These are phyloP conservation scores for Nestor notabilis DNA, from an alignment of 2,113 vertebrate species.

Conservation along the genomic window DNA sequence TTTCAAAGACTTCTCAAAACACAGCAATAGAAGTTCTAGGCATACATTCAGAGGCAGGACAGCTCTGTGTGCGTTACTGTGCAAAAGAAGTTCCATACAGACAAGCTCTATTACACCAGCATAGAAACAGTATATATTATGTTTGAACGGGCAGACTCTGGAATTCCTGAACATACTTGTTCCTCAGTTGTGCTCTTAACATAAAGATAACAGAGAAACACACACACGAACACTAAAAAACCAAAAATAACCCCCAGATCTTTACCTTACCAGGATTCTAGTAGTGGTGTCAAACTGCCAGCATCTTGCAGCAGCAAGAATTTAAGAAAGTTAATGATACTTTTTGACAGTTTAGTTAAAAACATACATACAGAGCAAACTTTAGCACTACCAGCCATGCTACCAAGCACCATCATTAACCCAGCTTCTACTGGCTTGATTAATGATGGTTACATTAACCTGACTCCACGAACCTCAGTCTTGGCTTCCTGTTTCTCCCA, in stretches of 20 bases:
- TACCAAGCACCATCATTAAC: not conserved
- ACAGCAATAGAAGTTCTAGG: not conserved
- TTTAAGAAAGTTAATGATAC: conserved; percentile 12
- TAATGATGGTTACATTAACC: not conserved
- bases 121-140: not conserved
- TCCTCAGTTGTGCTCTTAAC: not conserved
- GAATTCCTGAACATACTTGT: not conserved
- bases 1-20: not conserved
- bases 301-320: conserved; percentile 1
- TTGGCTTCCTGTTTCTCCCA: not conserved
- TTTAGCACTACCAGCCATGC: not conserved
- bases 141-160: not conserved
- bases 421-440: not conserved
- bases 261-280: conserved; percentile 32
- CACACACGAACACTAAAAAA: not conserved
- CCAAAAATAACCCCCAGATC: not conserved
- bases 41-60: not conserved
- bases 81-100: not conserved
- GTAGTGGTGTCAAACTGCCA: not conserved
- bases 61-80: not conserved
- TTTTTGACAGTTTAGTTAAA: not conserved
- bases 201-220: not conserved
- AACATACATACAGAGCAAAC: not conserved
- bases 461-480: not conserved
- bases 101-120: not conserved